These are phyloP conservation scores for Aplysia californica DNA, from an alignment of 1,140 invertebrate genomes.

Conservation along the genomic window DNA sequence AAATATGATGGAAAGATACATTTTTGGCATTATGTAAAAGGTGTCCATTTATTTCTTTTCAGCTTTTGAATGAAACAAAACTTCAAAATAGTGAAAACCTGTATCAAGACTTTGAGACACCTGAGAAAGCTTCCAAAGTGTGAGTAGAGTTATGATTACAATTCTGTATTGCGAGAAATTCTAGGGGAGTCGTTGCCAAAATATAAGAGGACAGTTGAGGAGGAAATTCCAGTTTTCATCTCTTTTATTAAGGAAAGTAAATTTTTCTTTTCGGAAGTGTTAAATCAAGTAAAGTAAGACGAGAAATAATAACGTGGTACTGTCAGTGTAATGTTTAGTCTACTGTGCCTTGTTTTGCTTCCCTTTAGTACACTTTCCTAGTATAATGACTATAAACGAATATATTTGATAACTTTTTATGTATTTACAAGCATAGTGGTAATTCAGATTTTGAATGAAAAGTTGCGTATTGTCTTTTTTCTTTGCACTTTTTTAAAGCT, in stretches of 20 bases:
- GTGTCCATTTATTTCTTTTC: no score
- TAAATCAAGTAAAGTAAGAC: neutral
- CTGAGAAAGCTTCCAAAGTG: slow-evolving; percentile 89
- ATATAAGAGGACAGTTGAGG: neutral
- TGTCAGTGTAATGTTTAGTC: neutral
- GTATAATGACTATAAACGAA: no score
- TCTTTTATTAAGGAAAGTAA: neutral
- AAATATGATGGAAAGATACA: no score
- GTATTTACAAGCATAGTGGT: no score
- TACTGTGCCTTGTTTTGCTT: no score
- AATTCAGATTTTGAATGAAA: no score
- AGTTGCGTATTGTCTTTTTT: no score
- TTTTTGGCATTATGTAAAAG: no score
- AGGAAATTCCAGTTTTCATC: no score
- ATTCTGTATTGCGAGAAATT: neutral
- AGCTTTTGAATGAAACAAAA: slow-evolving; percentile 94
- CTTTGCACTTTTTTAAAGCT: no score
- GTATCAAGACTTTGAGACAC: slow-evolving; percentile 88
- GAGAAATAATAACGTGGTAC: neutral
- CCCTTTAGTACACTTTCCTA: no score
- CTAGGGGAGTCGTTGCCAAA: neutral
- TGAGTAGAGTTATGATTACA: slow-evolving; percentile 71
- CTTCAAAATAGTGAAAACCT: slow-evolving; percentile 89
- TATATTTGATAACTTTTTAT: no score
- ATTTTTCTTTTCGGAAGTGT: neutral